Base-by-base conservation (phyloP, 2,888 invertebrate species). In the Clostera curtula region DNA sequence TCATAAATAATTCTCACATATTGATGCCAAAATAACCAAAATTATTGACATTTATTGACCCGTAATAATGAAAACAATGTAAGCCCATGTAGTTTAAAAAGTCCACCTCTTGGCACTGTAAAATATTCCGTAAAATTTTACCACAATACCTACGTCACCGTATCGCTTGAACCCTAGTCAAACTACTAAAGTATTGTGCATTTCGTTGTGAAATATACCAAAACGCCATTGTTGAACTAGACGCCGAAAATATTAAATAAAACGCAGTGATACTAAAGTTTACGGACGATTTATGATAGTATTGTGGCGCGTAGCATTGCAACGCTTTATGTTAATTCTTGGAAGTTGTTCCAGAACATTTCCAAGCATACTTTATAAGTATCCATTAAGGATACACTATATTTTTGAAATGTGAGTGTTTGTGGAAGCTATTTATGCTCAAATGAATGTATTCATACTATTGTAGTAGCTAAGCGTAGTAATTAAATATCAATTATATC, bases 71-170 rank as follows among this genome's bases (percentile, higher is more conserved):
- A n/a, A n/a, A n/a, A n/a, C n/a, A n/a, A n/a, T n/a, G n/a, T n/a
- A n/a, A n/a, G n/a, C n/a, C n/a, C n/a, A n/a, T n/a, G n/a, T n/a
- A n/a, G n/a, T n/a, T n/a, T n/a, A n/a, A n/a, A n/a, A n/a, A n/a
- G n/a, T n/a, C n/a, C n/a, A n/a, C n/a, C n/a, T n/a, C n/a, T n/a
- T n/a, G n/a, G n/a, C n/a, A n/a, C n/a, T n/a, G n/a, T n/a, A n/a
- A 52, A 41, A 42, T 49, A 43, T 49, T 46, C 32, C 26, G 47
- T 43, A 55, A 60, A 59, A 58, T 61, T 58, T 48, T 53, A 35
- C 46, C 43, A 50, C 49, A 57, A 47, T 45, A 34, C 34, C 31
- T n/a, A 35, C 32, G 29, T 15, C 12, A 25, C 24, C 9, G 26
- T 26, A 32, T 39, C 19, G 21, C 31, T 36, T 22, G 36, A 40